Evolutionary conservation across 2,797 vertebrate genomes (phyloP), one percentile per base, ranked within the genome.

Genomic region (Steatocranus sp.): DNA sequence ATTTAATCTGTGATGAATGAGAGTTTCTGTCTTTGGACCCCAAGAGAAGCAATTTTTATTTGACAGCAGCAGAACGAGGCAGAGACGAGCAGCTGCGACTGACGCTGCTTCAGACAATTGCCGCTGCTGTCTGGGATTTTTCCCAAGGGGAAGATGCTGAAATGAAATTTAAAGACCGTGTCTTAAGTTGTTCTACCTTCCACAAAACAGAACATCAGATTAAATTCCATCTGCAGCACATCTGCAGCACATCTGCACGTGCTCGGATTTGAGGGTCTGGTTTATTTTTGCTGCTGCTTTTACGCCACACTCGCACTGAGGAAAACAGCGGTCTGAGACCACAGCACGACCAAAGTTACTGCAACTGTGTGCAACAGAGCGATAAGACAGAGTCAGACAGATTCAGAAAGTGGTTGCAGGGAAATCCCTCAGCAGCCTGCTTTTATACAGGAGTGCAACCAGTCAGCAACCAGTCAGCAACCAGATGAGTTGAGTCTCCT

Each of bases 401-500:
- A 36, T 20, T 61, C 32, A 61, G 56, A 8, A n/a, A 61, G 32
- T 36, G 32, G 6, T 5, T 61, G 56, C 56, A 61, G 34, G 2
- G 32, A 36, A 36, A 20, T 2, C 18, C 6, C 56, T 36, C 18
- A 36, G 18, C 4, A 61, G 34, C 56, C n/a, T 61, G 56, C 56
- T n/a, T 61, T 12, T 34, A 61, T 34, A 61, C 56, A 61, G 56
- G 56, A 61, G 30, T 34, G 17, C 15, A 58, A 58, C 54, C 27
- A 30, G 53, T 25, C 7, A 0, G n/a, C 20, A 54, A 23, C 3
- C 0, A 23, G n/a, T 12, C 11, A 0, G 10, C n/a, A 25, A 58
- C 30, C 27, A 58, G 4, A 58, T n/a, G 56, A 58, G 56, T 10
- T 0, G 56, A 61, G 6, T 36, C 56, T 61, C 30, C 10, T 61